These are phyloP conservation scores for Stenodema calcarata DNA, from an alignment of 2,888 invertebrate genomes.

Conservation along the genomic window DNA sequence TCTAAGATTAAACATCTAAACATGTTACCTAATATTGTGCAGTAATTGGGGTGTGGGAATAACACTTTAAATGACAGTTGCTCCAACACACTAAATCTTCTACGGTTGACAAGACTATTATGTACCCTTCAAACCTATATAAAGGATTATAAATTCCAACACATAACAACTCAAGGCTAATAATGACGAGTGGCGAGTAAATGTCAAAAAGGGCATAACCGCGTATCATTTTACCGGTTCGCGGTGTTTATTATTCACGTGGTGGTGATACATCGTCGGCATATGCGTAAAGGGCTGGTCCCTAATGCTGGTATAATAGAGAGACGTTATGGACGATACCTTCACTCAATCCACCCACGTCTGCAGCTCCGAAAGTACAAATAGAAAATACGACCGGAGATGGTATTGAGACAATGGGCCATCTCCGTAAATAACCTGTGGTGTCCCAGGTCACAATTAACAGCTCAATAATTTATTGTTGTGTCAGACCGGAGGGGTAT, in stretches of 20 bases:
- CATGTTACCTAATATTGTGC: too few relatives aligned
- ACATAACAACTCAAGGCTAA: not conserved
- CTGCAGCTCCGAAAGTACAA: constrained; percentile 17
- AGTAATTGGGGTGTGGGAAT: too few relatives aligned
- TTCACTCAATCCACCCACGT: constrained; percentile 21
- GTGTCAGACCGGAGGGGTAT: not conserved
- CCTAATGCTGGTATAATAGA: constrained; percentile 33
- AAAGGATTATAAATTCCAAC: not conserved
- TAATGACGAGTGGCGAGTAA: constrained; percentile 23
- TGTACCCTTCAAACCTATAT: not conserved
- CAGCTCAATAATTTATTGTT: constrained; percentile 32
- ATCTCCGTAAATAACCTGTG: constrained; percentile 32
- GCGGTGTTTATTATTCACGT: constrained; percentile 10
- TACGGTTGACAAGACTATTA: too few relatives aligned
- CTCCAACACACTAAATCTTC: too few relatives aligned
- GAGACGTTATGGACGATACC: constrained; percentile 31
- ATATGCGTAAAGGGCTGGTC: not conserved
- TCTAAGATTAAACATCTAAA: too few relatives aligned
- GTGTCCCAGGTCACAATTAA: constrained; percentile 28
- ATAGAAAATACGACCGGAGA: constrained; percentile 36
- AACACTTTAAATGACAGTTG: too few relatives aligned
- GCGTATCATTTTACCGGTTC: constrained; percentile 28
- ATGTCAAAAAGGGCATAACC: constrained; percentile 5
- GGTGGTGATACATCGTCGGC: constrained; percentile 25
- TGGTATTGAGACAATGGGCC: constrained; percentile 38